Conservation (phyloP, 2,113 vertebrate genomes). For the Megaceryle torquata region DNA sequence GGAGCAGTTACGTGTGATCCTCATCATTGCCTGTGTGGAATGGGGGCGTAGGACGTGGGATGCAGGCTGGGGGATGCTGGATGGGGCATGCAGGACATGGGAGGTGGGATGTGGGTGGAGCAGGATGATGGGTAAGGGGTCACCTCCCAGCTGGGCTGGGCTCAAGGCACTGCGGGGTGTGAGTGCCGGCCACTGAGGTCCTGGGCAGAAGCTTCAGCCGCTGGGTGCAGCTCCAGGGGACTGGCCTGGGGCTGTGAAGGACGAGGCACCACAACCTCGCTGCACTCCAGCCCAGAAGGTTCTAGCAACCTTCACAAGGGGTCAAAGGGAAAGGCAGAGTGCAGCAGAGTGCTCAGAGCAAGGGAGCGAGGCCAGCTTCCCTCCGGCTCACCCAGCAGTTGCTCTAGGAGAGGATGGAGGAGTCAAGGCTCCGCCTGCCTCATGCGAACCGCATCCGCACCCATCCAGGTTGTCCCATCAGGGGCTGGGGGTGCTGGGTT, state of each 20-base stretch:
- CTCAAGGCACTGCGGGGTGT: fast-evolving
- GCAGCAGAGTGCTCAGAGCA: neutral
- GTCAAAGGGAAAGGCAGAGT: neutral
- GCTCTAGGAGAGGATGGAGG: neutral
- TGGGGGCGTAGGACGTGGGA: neutral
- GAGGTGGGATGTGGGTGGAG: neutral
- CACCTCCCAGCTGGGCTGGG: neutral
- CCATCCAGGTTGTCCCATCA: neutral
- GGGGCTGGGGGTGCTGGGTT: neutral
- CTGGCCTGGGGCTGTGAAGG: neutral
- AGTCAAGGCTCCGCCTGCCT: neutral
- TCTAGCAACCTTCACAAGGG: neutral
- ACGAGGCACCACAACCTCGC: neutral
- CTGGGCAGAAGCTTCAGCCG: neutral
- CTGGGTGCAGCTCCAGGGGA: neutral
- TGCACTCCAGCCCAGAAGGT: neutral
- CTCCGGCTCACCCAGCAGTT: neutral
- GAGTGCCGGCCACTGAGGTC: neutral
- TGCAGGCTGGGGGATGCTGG: neutral
- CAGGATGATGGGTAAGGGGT: neutral
- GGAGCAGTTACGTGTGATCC: fast-evolving
- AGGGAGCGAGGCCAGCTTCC: neutral
- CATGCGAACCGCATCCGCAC: neutral
- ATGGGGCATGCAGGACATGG: neutral
- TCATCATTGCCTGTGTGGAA: neutral